Evolutionary conservation across 2,113 vertebrate species (phyloP).

Genomic region (Cairina moschata): DNA sequence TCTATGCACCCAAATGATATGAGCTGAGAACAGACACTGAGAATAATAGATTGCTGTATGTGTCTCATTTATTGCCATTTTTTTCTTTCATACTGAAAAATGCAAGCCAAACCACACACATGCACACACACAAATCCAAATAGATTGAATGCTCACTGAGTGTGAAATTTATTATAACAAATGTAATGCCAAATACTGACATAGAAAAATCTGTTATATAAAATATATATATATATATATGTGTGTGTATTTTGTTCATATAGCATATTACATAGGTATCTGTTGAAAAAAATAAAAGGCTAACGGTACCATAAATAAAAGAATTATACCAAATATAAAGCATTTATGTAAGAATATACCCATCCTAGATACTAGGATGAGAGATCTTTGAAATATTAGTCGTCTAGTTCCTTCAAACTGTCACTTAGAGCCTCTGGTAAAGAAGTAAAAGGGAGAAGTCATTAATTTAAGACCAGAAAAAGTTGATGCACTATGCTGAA

Average conservation of each 20-base stretch:
- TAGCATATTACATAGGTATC: neutral
- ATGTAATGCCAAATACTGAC: slow-evolving; percentile 35
- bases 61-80: slow-evolving; percentile 73
- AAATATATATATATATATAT: neutral
- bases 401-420: slow-evolving; percentile 62
- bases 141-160: slow-evolving; percentile 62
- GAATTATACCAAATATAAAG: neutral
- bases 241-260: slow-evolving; percentile 20
- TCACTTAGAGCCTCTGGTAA: slow-evolving; percentile 61
- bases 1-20: slow-evolving; percentile 65
- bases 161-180: slow-evolving; percentile 69
- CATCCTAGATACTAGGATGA: slow-evolving; percentile 35
- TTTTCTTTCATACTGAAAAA: slow-evolving; percentile 66
- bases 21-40: slow-evolving; percentile 65
- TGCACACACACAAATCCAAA: slow-evolving; percentile 37
- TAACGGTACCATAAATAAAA: neutral
- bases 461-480: slow-evolving; percentile 73
- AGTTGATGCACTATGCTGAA: slow-evolving; percentile 61
- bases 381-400: slow-evolving; percentile 19
- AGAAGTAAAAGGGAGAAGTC: slow-evolving; percentile 59
- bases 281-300: neutral
- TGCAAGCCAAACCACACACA: slow-evolving; percentile 22
- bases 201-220: neutral
- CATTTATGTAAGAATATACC: slow-evolving; percentile 24
- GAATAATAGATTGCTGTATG: slow-evolving; percentile 61